Evolutionary conservation across 2,113 vertebrate genomes (phyloP).

Genomic region (Dipodomys stephensi): DNA sequence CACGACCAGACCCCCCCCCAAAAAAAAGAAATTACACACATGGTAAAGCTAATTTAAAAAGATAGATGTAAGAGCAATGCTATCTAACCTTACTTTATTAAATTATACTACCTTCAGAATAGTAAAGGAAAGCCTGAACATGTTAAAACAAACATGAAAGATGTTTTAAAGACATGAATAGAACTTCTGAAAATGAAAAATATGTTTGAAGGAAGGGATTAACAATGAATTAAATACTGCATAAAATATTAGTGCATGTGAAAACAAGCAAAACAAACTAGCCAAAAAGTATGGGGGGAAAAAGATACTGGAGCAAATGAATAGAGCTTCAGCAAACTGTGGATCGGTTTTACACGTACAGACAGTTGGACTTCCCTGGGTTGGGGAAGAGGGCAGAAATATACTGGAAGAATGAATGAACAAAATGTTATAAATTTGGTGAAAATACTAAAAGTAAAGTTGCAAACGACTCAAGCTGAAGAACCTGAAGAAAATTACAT

Average conservation of each 20-base stretch:
- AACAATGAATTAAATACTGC: neutral
- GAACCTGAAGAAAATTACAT: neutral
- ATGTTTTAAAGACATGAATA: neutral
- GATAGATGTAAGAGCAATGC: neutral
- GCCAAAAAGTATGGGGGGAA: neutral
- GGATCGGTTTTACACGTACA: neutral
- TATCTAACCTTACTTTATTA: neutral
- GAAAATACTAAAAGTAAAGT: neutral
- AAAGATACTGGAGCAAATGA: neutral
- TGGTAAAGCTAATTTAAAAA: neutral
- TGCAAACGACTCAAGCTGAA: neutral
- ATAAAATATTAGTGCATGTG: neutral
- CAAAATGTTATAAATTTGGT: neutral
- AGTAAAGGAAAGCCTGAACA: neutral
- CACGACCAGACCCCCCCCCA: no score
- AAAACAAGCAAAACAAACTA: neutral
- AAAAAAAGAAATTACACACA: neutral
- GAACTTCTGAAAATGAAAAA: slow-evolving; percentile 2
- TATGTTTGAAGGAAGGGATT: neutral
- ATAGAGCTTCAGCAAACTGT: neutral
- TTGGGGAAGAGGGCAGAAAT: neutral
- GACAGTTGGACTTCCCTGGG: neutral
- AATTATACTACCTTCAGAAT: neutral
- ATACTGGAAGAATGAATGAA: slow-evolving; percentile 26
- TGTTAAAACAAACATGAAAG: neutral